Evolutionary conservation across 2,797 vertebrate genomes (phyloP), one percentile per base, ranked within the genome.

Genomic region (Synanceia verrucosa): DNA sequence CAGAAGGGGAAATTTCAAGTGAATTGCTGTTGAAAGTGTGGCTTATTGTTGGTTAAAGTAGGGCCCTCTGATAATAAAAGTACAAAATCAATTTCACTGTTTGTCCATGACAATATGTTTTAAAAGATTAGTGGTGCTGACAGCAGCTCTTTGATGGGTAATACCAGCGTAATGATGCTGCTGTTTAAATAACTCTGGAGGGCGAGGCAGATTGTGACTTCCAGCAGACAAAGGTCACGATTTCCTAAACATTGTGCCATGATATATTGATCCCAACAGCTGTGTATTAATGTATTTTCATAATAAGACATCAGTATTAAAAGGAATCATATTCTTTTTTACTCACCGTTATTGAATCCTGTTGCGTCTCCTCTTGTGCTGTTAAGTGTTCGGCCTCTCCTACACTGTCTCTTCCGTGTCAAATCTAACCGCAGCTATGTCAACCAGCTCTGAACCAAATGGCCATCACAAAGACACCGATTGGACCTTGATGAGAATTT

Each of bases 341-440:
- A 85, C 88, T 81, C 79, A 90, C 89, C 86, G 86, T 73, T 2
- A 47, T 12, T 71, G 53, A 41, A 33, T 55, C 48, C 23, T 37
- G 59, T 23, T 31, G 65, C 1, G 26, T 52, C 36, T 79, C 73
- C 73, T 77, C 52, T 57, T n/a, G 51, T 29, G 59, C n/a, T n/a
- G n/a, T n/a, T n/a, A n/a, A n/a, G 58, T 51, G 69, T 41, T 66
- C 37, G 12, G n/a, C 46, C 13, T 84, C 53, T 65, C 36, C 73
- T 82, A 65, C 70, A 44, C 58, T 71, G 8, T 37, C 55, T 65
- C 65, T 60, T 44, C 64, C 43, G 19, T 8, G 19, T 23, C 18
- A 36, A 43, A 64, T 41, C 76, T 81, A 47, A 70, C 53, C 34
- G 3, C 68, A 65, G 61, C 28, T 68, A 3, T 21, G 26, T 63